Evolutionary conservation across 1,140 invertebrate genomes (phyloP), one percentile per base, ranked within the genome.

Genomic region (Drosophila watanabei): DNA sequence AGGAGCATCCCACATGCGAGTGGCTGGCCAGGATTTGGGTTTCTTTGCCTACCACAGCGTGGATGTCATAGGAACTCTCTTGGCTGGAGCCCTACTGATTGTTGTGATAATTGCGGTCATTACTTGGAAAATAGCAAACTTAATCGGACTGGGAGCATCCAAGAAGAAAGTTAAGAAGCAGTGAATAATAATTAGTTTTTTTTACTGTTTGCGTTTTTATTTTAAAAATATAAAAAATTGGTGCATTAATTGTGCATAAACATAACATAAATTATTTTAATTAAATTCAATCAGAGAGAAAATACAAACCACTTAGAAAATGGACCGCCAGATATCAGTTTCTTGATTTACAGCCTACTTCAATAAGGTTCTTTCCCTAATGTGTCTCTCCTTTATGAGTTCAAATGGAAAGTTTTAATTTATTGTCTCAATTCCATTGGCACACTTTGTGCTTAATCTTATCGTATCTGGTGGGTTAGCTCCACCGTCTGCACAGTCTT

Each of bases 1-100:
- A 11, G 93, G 93, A 13, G 93, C 93, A 0, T 32, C 62, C 0
- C 79, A 91, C 49, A 85, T 93, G 79, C 73, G 87, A 0, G 79
- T 83, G 16, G 70, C 82, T 2, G 91, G 78, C 2, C 82, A 88
- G 45, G 81, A 93, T 24, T 35, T 93, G 39, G 84, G 73, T 28
- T 92, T 90, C 66, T 56, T 82, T 51, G 94, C 95, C 66, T 95
- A 94, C 72, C 94, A 95, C 51, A 89, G 94, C 41, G 51, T 95
- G 32, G 95, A 96, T 92, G 81, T 91, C 2, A n/a, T 81, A 5
- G 85, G 46, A 14, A 35, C 65, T 7, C 33, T 88, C 1, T 18
- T 84, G 11, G 85, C 16, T 2, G 62, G 58, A 16, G 54, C 20
- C 13, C 10, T 79, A 0, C 5, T 75, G 0, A 5, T 61, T 4